Conservation (phyloP, 2,113 vertebrate species). For the Solenodon paradoxus region DNA sequence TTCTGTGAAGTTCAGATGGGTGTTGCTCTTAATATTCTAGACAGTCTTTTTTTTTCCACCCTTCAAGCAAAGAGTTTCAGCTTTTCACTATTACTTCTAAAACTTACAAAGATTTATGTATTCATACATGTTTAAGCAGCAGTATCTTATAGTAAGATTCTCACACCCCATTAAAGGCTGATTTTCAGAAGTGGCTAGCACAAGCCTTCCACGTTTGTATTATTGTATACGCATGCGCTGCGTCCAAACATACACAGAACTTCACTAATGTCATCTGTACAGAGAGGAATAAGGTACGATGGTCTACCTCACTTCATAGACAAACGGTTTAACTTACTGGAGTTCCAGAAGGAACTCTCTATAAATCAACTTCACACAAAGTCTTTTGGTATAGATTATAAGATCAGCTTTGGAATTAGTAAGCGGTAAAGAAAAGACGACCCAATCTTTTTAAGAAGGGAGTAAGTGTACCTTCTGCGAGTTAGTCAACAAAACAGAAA, state of each 20-base stretch:
- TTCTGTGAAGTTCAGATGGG: slow-evolving; percentile 55
- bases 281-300: background rate
- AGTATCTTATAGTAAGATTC: slow-evolving; percentile 8
- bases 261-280: background rate
- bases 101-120: background rate
- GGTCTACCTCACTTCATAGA: background rate
- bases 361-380: background rate
- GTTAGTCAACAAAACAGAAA: background rate
- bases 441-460: background rate
- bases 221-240: background rate
- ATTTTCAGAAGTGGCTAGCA: slow-evolving; percentile 3
- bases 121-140: slow-evolving; percentile 23
- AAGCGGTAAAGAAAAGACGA: background rate
- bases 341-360: background rate
- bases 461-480: background rate
- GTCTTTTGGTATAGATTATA: background rate
- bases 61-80: slow-evolving; percentile 52
- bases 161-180: background rate
- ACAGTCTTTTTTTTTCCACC: background rate
- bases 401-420: background rate
- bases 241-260: no score
- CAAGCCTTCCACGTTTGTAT: background rate
- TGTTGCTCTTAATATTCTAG: slow-evolving; percentile 43
- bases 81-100: slow-evolving; percentile 28
- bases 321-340: background rate